Evolutionary conservation across 2,113 vertebrate species (phyloP), one percentile per base, ranked within the genome.

Genomic region (Heterochromis multidens): DNA sequence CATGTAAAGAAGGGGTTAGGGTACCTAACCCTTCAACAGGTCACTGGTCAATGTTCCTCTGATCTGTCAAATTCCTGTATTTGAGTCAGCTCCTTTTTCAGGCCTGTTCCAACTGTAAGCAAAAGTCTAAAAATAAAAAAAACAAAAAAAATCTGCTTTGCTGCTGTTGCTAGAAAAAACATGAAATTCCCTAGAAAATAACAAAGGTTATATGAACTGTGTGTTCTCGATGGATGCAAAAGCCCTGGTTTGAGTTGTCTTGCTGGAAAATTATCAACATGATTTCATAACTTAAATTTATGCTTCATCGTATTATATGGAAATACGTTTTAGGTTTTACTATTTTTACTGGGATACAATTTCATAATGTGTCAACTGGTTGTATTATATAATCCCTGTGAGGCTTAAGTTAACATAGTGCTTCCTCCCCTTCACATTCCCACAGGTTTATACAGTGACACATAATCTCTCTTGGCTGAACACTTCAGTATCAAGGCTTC

Each of bases 401-500:
- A 74, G 27, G 70, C 46, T 54, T 74, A 74, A 74, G 27, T 54
- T 54, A 31, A 31, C 27, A 19, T 52, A 74, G 6, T n/a, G 46
- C 46, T 35, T 76, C 46, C 58, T 58, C 52, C 12, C 59, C 33
- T 52, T 60, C 79, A 77, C 65, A 79, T 33, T 21, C n/a, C 6
- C 67, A 70, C 63, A 81, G 35, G 59, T 59, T 76, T 57, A 59
- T 35, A 56, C 60, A 77, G 57, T 35, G 11, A 56, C 52, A 86
- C 49, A 81, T 21, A n/a, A 76, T 81, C 72, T 79, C 40, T 81
- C 14, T 59, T 54, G 84, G 87, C 76, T 81, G n/a, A 37, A n/a
- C 31, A 33, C 21, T 52, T 82, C 16, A 25, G 43, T 52, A 65
- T 78, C 60, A 78, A 70, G 74, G 67, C 25, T 33, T 23, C 16